Evolutionary conservation across 2,113 vertebrate genomes (phyloP).

Genomic region (Australoheros scitulus): DNA sequence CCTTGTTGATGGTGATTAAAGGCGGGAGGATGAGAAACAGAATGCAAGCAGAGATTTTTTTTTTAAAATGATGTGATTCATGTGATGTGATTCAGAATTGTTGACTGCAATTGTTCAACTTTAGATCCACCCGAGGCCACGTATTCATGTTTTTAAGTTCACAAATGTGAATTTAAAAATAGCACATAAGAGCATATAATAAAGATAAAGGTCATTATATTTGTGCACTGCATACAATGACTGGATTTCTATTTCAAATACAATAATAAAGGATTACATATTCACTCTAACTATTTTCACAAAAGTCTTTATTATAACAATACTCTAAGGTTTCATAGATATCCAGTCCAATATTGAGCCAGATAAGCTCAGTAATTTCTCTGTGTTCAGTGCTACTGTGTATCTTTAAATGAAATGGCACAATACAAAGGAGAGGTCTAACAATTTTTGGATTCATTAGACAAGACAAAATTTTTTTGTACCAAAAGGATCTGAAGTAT

Average conservation of each 20-base stretch:
- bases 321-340: background rate
- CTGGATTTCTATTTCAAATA: background rate
- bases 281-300: background rate
- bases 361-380: background rate
- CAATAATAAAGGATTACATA: background rate
- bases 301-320: background rate
- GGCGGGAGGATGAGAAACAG: conserved; percentile 6
- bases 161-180: conserved; percentile 1
- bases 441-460: conserved; percentile 18
- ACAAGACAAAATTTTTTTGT: background rate
- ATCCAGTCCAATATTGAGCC: background rate
- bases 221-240: background rate
- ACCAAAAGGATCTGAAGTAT: conserved; percentile 3
- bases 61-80: too few species aligned
- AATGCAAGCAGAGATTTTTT: conserved; percentile 23
- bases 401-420: background rate
- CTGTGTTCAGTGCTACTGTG: background rate
- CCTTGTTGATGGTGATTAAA: conserved; percentile 32
- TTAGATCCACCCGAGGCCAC: conserved; percentile 39
- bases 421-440: background rate
- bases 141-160: conserved; percentile 3
- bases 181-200: background rate
- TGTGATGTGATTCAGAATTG: conserved; percentile 46
- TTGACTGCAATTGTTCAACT: conserved; percentile 47
- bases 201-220: background rate